A percentile compares a stretch with the other conserved stretches of the same genome.
Evolutionary conservation across 2,113 vertebrate species (phyloP).

Genomic region (Myiagra hebetior): DNA sequence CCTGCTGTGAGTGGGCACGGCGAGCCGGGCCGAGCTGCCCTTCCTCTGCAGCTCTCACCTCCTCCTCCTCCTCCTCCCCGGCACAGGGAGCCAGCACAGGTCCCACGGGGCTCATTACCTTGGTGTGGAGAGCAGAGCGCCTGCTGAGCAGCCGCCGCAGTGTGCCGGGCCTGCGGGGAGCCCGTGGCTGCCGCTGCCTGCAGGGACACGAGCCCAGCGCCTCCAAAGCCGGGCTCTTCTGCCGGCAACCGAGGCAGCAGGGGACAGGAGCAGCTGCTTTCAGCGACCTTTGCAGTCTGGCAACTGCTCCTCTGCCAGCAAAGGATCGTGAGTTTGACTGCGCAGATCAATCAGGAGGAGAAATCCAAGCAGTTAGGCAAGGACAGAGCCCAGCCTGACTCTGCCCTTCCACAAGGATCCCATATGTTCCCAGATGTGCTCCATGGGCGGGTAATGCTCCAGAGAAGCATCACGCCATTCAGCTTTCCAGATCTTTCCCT

Average conservation of each 20-base stretch:
- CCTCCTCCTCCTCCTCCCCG: background rate
- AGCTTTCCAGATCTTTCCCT: background rate
- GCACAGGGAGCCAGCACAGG: background rate
- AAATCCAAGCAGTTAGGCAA: background rate
- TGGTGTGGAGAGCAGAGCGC: background rate
- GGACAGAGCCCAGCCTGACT: background rate
- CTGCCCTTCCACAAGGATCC: background rate
- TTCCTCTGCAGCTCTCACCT: background rate
- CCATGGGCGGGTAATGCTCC: background rate
- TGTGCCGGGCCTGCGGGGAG: accelerated
- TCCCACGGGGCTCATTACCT: background rate
- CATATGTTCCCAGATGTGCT: background rate
- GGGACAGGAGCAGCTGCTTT: slow-evolving; percentile 47
- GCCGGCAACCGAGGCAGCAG: background rate
- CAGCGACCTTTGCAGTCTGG: slow-evolving; percentile 33
- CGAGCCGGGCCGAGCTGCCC: background rate
- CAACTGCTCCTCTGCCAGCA: background rate
- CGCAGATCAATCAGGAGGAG: slow-evolving; percentile 30
- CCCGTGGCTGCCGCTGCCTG: background rate
- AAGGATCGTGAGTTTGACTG: background rate
- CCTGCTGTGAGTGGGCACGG: background rate
- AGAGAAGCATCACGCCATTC: accelerated
- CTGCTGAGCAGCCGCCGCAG: background rate
- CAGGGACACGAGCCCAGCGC: background rate
- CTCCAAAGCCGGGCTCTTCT: background rate